A percentile compares a stretch with the other conserved stretches of the same genome.
These are phyloP conservation scores for Scotopteryx bipunctaria DNA, from an alignment of 2,888 invertebrate genomes.

Conservation along the genomic window DNA sequence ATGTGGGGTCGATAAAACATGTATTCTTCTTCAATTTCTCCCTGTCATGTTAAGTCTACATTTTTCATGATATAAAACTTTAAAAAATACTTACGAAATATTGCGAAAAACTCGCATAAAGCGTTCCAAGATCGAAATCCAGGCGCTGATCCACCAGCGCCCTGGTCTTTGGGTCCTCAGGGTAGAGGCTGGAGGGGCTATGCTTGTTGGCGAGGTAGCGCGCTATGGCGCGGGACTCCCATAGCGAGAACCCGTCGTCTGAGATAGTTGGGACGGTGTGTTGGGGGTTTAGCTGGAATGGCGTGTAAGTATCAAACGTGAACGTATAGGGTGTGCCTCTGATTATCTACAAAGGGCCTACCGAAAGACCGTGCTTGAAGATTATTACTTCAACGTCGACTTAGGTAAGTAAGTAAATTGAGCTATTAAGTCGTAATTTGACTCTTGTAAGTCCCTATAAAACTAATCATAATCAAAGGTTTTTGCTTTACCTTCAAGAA, in stretches of 20 bases:
- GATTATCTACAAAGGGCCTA: too few species aligned
- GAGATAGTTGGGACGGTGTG: conserved; percentile 91
- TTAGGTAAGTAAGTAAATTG: too few species aligned
- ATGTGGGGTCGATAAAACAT: too few species aligned
- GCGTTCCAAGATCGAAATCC: conserved; percentile 89
- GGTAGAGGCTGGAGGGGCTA: conserved; percentile 87
- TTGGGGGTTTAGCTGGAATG: conserved; percentile 89
- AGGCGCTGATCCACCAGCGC: conserved; percentile 89
- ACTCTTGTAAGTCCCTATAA: too few species aligned
- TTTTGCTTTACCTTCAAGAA: conserved; percentile 85
- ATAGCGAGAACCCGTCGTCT: conserved; percentile 90
- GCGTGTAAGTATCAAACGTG: too few species aligned
- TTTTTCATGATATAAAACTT: neutral
- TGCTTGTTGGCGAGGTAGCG: conserved; percentile 90
- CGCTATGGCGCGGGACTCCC: conserved; percentile 92
- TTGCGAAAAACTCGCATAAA: conserved; percentile 85
- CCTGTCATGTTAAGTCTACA: neutral
- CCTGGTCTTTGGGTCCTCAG: conserved; percentile 87
- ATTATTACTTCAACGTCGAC: too few species aligned
- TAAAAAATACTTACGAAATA: conserved; percentile 84
- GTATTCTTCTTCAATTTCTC: too few species aligned
- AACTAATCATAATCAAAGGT: too few species aligned
- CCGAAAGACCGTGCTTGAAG: too few species aligned
- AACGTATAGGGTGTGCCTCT: too few species aligned
- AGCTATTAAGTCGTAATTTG: too few species aligned